phyloP scores from a whole-genome alignment of 1,140 invertebrate genomes.

The Ceratitis capitata region DNA sequence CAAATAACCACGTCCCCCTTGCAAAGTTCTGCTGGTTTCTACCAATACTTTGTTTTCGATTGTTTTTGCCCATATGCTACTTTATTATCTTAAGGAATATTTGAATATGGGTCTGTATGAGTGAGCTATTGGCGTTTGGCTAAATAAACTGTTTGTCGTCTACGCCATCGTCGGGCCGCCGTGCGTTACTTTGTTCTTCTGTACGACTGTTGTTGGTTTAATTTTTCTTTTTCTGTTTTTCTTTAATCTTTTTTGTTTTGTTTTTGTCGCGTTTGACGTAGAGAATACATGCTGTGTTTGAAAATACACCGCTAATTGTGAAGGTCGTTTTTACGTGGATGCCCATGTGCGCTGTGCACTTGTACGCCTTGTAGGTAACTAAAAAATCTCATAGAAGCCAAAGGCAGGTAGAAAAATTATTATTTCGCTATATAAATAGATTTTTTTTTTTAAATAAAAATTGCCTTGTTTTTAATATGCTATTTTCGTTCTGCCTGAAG shows the following conservation, averaged over 20 bases:
- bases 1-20: neutral
- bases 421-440: no score
- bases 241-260: neutral
- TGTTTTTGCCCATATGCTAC: neutral
- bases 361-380: no score
- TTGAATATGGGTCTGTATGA: neutral
- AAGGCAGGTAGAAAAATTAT: no score
- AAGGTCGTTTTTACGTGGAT: constrained; percentile 23
- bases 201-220: neutral
- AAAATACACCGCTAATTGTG: constrained; percentile 24
- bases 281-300: neutral
- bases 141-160: neutral
- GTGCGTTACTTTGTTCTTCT: neutral
- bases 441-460: no score
- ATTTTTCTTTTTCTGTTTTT: neutral
- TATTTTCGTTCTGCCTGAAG: no score
- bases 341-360: neutral
- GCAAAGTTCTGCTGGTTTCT: neutral
- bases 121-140: neutral
- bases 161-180: constrained; percentile 1
- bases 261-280: constrained; percentile 18
- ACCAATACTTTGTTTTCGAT: neutral
- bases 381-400: no score
- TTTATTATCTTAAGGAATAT: no score
- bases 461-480: no score